Percentiles rank a stretch among this genome's conserved stretches.
phyloP scores from a whole-genome alignment of 2,797 vertebrate genomes.

The Paramormyrops hopkinsi region DNA sequence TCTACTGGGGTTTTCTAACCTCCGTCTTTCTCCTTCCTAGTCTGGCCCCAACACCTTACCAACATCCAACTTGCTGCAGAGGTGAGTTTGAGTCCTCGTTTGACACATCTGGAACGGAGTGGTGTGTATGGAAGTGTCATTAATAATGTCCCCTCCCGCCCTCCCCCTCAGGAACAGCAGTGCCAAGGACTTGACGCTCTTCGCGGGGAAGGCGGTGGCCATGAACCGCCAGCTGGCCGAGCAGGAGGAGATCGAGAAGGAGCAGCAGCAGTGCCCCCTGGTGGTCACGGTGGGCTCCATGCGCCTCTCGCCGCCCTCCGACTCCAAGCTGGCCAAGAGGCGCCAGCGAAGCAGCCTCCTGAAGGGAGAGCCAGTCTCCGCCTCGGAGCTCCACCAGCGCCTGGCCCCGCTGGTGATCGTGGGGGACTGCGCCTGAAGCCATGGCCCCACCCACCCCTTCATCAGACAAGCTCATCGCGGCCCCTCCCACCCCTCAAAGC shows the following conservation, averaged over 20 bases:
- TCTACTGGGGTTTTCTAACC: not conserved
- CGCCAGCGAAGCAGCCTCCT: slow-evolving; percentile 77
- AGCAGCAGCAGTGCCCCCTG: slow-evolving; percentile 58
- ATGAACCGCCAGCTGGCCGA: slow-evolving; percentile 88
- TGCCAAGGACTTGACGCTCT: slow-evolving; percentile 92
- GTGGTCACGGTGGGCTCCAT: slow-evolving; percentile 77
- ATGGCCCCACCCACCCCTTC: not conserved
- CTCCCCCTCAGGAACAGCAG: slow-evolving; percentile 75
- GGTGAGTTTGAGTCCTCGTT: slow-evolving; percentile 60
- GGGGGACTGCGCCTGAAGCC: slow-evolving; percentile 77
- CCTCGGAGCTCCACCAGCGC: slow-evolving; percentile 69
- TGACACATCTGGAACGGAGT: not conserved
- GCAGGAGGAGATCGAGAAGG: slow-evolving; percentile 74
- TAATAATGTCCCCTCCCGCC: not conserved
- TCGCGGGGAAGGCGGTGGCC: slow-evolving; percentile 88
- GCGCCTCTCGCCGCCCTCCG: slow-evolving; percentile 84
- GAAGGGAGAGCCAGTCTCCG: slow-evolving; percentile 65
- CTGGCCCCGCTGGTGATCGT: slow-evolving; percentile 81
- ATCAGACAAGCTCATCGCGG: not conserved
- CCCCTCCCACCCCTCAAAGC: too few species aligned
- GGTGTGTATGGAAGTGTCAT: not conserved
- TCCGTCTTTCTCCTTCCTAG: slow-evolving; percentile 47
- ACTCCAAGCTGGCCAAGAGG: slow-evolving; percentile 82
- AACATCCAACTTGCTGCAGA: slow-evolving; percentile 84
- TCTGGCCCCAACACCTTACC: slow-evolving; percentile 76